phyloP scores from a whole-genome alignment of 2,888 invertebrate species.

The Xestia xanthographa region DNA sequence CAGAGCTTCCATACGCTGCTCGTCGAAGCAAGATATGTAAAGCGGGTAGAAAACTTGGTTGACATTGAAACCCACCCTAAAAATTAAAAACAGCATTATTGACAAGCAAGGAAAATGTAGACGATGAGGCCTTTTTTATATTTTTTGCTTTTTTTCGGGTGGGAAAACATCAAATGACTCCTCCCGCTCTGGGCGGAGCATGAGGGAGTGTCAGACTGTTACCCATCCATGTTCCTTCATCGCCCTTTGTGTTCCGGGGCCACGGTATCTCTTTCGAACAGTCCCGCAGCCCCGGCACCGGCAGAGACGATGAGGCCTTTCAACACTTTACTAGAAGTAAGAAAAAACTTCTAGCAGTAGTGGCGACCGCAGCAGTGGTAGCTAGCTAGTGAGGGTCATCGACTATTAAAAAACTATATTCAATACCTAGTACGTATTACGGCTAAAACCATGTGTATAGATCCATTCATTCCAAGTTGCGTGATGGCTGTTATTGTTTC shows the following conservation, averaged over 20 bases:
- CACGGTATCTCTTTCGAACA: no score
- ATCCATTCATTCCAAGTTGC: not conserved
- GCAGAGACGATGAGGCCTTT: not conserved
- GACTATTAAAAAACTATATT: not conserved
- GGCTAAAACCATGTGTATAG: not conserved
- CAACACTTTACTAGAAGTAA: not conserved
- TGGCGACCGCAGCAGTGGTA: not conserved
- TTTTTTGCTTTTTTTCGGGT: no score
- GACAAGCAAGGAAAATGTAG: not conserved
- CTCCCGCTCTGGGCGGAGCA: no score
- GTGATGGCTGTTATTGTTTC: not conserved
- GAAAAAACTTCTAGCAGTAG: not conserved
- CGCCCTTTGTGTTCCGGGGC: no score
- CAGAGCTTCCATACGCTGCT: conserved; percentile 84
- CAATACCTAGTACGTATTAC: not conserved
- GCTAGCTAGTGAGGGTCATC: not conserved
- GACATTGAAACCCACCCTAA: conserved; percentile 88
- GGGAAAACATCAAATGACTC: no score
- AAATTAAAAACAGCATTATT: conserved; percentile 19
- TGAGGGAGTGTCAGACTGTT: no score
- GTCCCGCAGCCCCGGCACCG: no score
- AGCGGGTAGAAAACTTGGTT: conserved; percentile 84
- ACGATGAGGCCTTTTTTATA: not conserved
- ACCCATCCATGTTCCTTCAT: no score
- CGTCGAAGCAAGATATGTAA: conserved; percentile 90